Evolutionary conservation across 2,888 invertebrate genomes (phyloP).

Genomic region (Hofmannophila pseudospretella): DNA sequence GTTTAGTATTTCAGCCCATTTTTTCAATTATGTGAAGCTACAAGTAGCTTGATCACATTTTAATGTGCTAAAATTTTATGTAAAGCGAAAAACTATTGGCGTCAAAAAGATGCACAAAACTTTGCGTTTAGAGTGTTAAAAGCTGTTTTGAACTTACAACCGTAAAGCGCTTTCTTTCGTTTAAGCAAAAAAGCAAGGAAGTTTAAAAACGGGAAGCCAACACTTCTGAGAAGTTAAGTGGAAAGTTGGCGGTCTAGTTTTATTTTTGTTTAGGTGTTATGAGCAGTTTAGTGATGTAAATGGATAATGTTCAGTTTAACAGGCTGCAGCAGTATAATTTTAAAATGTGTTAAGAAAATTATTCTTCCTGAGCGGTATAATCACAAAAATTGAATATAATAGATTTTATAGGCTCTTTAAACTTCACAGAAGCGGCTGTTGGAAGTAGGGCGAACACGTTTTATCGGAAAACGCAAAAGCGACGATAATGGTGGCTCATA

Average conservation of each 20-base stretch:
- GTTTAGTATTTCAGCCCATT: too few relatives aligned
- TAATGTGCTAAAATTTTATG: conserved; percentile 5
- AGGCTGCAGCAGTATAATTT: conserved; percentile 16
- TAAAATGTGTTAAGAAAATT: conserved; percentile 10
- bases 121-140: conserved; percentile 48
- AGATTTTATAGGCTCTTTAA: conserved; percentile 58
- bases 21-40: neutral
- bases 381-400: conserved; percentile 55
- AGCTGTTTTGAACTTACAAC: conserved; percentile 68
- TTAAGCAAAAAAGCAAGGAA: conserved; percentile 55
- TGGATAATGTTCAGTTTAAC: conserved; percentile 44
- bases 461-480: conserved; percentile 67
- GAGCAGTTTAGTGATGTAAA: conserved; percentile 37
- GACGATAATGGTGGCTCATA: conserved; percentile 73
- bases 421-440: conserved; percentile 57
- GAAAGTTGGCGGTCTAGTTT: conserved; percentile 63
- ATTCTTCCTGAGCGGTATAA: conserved; percentile 15
- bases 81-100: conserved; percentile 7
- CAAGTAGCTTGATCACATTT: conserved; percentile 4
- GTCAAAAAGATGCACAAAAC: conserved; percentile 15
- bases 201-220: conserved; percentile 72
- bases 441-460: conserved; percentile 68
- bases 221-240: conserved; percentile 71
- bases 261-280: conserved; percentile 48
- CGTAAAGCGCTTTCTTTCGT: conserved; percentile 56